These are phyloP conservation scores for Elysia crispata DNA, from an alignment of 2,888 invertebrate genomes.

Conservation along the genomic window DNA sequence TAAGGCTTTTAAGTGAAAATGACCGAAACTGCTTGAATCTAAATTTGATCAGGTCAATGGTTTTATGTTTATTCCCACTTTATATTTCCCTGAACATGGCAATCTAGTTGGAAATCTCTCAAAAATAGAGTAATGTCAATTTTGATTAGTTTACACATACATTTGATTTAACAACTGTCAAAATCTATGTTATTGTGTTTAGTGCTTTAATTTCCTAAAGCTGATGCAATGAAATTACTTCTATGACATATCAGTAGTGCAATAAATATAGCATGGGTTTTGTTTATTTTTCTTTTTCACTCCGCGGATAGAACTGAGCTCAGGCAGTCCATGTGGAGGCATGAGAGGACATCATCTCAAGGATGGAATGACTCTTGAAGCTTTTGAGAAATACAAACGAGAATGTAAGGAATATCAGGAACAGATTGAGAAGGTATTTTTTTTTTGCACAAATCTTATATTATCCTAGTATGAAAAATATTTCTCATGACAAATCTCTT, in stretches of 20 bases:
- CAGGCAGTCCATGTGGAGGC: slow-evolving; percentile 39
- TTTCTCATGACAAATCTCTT: not conserved
- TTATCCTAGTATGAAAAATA: not conserved
- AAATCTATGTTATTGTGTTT: too few relatives aligned
- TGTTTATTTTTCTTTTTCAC: not conserved
- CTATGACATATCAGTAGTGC: not conserved
- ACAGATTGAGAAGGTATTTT: slow-evolving; percentile 40
- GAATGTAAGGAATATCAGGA: slow-evolving; percentile 44
- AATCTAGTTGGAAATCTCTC: too few relatives aligned
- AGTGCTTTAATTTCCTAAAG: too few relatives aligned
- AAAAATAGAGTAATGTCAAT: too few relatives aligned
- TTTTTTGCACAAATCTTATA: not conserved
- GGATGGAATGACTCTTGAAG: slow-evolving; percentile 41
- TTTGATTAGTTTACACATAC: too few relatives aligned
- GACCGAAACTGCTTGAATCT: too few relatives aligned
- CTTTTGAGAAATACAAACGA: slow-evolving; percentile 46
- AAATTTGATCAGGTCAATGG: too few relatives aligned
- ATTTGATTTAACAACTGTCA: too few relatives aligned
- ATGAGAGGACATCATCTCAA: slow-evolving; percentile 38
- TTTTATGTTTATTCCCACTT: too few relatives aligned
- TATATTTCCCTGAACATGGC: too few relatives aligned
- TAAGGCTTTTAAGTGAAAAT: too few relatives aligned
- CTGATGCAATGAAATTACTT: too few relatives aligned
- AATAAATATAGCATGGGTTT: not conserved
- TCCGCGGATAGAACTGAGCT: slow-evolving; percentile 20